A percentile compares a stretch with the other conserved stretches of the same genome.
phyloP scores from a whole-genome alignment of 1,140 invertebrate species.

The Trichomalopsis sarcophagae region DNA sequence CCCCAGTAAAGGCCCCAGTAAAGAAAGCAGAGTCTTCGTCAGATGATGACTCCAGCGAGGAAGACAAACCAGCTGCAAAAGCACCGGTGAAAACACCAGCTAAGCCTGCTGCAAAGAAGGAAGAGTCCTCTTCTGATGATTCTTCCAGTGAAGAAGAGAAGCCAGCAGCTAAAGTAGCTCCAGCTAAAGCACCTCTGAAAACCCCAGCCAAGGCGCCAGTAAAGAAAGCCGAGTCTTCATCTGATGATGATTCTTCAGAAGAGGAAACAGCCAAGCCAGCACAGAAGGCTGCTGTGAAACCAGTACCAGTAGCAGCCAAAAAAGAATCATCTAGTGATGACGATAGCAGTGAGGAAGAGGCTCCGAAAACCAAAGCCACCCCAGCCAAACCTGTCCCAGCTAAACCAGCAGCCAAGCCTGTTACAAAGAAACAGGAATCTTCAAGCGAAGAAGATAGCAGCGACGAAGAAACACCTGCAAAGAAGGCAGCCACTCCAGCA shows the following conservation, averaged over 20 bases:
- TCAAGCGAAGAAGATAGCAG: conserved; percentile 60
- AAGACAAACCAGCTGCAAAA: conserved; percentile 55
- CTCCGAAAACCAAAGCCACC: conserved; percentile 34
- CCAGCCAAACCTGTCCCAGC: conserved; percentile 23
- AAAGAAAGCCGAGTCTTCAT: conserved; percentile 61
- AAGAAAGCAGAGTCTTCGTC: conserved; percentile 61
- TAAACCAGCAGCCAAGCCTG: background rate
- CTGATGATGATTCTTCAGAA: conserved; percentile 59
- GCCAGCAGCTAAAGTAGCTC: conserved; percentile 43
- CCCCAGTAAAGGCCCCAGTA: conserved; percentile 50
- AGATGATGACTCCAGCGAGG: conserved; percentile 62
- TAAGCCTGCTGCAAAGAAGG: conserved; percentile 49
- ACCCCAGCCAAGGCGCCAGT: conserved; percentile 57
- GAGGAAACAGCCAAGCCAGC: conserved; percentile 56
- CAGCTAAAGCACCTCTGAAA: conserved; percentile 48
- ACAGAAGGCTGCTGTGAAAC: conserved; percentile 18
- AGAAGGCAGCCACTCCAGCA: conserved; percentile 19
- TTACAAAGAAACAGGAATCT: conserved; percentile 60
- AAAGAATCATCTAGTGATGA: conserved; percentile 46
- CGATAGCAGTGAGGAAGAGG: conserved; percentile 63
- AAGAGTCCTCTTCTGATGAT: conserved; percentile 62
- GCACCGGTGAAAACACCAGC: conserved; percentile 48
- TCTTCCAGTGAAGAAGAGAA: conserved; percentile 64
- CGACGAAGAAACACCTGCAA: conserved; percentile 52
- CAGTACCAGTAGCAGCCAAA: background rate